Conservation (phyloP, 2,113 vertebrate genomes). For the Ceuthmochares aereus region DNA sequence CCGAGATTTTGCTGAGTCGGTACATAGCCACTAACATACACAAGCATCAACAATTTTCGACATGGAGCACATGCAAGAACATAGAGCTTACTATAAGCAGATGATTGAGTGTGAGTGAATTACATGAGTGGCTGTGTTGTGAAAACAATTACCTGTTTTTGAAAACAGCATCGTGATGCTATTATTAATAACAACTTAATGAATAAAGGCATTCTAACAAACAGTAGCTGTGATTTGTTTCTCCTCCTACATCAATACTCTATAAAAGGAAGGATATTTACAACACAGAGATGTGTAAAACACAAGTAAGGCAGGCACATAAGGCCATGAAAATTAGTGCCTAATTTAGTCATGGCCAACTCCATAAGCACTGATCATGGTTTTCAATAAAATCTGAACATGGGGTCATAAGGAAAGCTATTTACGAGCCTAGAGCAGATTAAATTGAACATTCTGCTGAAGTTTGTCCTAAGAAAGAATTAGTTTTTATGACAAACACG, state of each 20-base stretch:
- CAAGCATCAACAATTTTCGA: accelerated
- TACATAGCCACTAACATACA: not conserved
- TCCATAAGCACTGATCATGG: not conserved
- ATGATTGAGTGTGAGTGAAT: not conserved
- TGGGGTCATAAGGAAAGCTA: not conserved
- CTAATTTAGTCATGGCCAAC: not conserved
- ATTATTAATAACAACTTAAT: not conserved
- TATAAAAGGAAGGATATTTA: not conserved
- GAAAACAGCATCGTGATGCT: not conserved
- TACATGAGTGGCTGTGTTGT: not conserved
- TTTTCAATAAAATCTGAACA: not conserved
- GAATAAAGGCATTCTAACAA: not conserved
- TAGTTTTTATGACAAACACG: not conserved
- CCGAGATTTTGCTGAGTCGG: not conserved
- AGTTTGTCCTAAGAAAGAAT: not conserved
- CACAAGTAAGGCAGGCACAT: not conserved
- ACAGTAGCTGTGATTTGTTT: not conserved
- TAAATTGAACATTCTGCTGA: not conserved
- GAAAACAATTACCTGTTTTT: not conserved
- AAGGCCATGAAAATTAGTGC: not conserved
- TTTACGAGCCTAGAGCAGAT: not conserved
- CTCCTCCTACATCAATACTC: not conserved
- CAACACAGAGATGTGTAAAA: not conserved
- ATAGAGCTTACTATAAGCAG: not conserved
- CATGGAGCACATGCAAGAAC: not conserved